phyloP scores from a whole-genome alignment of 1,140 invertebrate genomes.

The Pseudoatta argentina region DNA sequence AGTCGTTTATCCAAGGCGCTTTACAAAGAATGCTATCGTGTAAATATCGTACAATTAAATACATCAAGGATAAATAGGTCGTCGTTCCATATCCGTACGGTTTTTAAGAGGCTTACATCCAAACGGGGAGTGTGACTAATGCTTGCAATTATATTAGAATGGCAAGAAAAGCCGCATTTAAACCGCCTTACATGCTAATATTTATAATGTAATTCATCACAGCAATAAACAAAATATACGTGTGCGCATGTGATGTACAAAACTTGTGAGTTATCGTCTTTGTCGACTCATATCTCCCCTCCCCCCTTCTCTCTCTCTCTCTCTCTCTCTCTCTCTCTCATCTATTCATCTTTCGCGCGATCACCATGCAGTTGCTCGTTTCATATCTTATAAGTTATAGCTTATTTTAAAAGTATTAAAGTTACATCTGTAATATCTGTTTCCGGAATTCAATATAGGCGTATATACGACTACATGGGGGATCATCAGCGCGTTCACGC shows the following conservation, averaged over 20 bases:
- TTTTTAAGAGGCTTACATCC: conserved; percentile 44
- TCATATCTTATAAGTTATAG: conserved; percentile 47
- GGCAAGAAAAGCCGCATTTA: conserved; percentile 84
- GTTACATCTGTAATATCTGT: conserved; percentile 71
- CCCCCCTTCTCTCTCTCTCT: background rate
- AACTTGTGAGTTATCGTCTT: conserved; percentile 36
- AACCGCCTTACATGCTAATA: conserved; percentile 83
- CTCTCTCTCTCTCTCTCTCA: background rate
- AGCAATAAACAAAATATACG: conserved; percentile 86
- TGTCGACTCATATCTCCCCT: background rate
- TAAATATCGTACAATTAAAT: conserved; percentile 63
- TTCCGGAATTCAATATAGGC: conserved; percentile 74
- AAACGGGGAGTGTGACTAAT: conserved; percentile 40
- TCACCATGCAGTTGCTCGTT: conserved; percentile 9
- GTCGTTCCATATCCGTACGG: conserved; percentile 43
- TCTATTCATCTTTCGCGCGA: conserved; percentile 18
- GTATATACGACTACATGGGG: background rate
- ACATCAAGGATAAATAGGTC: conserved; percentile 62
- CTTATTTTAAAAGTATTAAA: conserved; percentile 68
- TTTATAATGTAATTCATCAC: conserved; percentile 85
- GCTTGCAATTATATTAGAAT: conserved; percentile 72
- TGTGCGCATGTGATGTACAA: conserved; percentile 70
- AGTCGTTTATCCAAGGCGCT: conserved; percentile 60
- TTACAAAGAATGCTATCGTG: conserved; percentile 51
- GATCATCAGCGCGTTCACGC: conserved; percentile 2